phyloP scores from a whole-genome alignment of 1,140 invertebrate species.

The Drosophila nigromelanica region DNA sequence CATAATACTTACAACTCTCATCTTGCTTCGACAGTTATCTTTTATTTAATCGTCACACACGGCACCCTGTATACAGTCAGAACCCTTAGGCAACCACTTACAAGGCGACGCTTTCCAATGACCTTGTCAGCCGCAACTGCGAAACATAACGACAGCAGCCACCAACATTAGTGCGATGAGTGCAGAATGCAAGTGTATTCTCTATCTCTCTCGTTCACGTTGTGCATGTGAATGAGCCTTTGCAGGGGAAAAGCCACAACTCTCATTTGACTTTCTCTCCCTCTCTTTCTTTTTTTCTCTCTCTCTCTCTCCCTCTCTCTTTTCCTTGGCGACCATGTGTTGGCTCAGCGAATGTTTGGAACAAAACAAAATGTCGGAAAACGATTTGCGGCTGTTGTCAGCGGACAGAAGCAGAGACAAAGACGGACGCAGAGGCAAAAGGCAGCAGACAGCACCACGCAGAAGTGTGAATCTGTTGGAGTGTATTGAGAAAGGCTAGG shows the following conservation, averaged over 20 bases:
- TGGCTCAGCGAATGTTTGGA: conserved; percentile 59
- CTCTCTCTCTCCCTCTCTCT: conserved; percentile 7
- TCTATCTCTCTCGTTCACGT: background rate
- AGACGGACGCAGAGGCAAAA: conserved; percentile 1
- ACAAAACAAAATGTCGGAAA: conserved; percentile 73
- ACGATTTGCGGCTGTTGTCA: conserved; percentile 38
- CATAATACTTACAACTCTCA: too few species aligned
- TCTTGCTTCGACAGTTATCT: too few species aligned
- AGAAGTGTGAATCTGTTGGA: conserved; percentile 26
- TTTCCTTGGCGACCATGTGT: conserved; percentile 45
- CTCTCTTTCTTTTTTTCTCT: background rate
- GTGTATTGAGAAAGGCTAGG: conserved; percentile 2
- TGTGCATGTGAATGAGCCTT: conserved; percentile 8
- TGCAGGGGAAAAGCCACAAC: conserved; percentile 28
- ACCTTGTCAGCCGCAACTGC: conserved; percentile 52
- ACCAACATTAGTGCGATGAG: conserved; percentile 11
- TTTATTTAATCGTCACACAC: background rate
- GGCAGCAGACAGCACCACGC: background rate
- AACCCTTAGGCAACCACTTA: conserved; percentile 23
- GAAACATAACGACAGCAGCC: conserved; percentile 15
- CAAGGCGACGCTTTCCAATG: conserved; percentile 61
- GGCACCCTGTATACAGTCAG: conserved; percentile 40
- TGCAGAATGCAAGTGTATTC: conserved; percentile 7
- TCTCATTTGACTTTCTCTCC: conserved; percentile 5
- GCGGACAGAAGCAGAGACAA: background rate